Evolutionary conservation across 2,888 invertebrate species (phyloP), one percentile per base, ranked within the genome.

Genomic region (Parochlus steinenii): DNA sequence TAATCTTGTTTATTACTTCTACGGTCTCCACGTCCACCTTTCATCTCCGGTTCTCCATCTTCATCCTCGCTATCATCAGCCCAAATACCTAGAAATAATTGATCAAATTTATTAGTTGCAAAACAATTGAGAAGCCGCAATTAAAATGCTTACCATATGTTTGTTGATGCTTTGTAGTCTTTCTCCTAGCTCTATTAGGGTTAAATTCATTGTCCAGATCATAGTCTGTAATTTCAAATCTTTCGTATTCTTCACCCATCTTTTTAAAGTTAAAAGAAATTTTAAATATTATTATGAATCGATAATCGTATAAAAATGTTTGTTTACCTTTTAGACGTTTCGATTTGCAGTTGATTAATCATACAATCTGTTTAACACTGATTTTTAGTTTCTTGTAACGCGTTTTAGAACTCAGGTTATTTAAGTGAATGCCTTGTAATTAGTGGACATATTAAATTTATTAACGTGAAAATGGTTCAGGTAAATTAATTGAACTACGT

Each of bases 171-270:
- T 89, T 92, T 7, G 80, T 75, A 30, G 74, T 65, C 42, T 70
- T 67, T 49, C 71, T 68, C n/a, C 75, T 63, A 4, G 67, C 66
- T 46, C 83, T 69, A 47, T 78, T 72, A 32, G 79, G 77, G 51
- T 86, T 87, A 52, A 93, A 90, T 59, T 92, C 92, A 60, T 86
- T 85, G 42, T 85, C 80, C 46, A 93, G 63, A 63, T 97, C 97
- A 52, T 82, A 81, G 51, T 95, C 92, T 0, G 90, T 86, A 39
- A 97, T 78, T 63, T 93, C 90, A 58, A 98, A 97, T 36, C 76
- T 73, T 60, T 92, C 92, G 46, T 87, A 76, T 61, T 95, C 93
- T 49, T 82, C 79, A 39, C 81, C 83, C 4, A 75, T 74, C 78
- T 78, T 79, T 42, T n/a, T n/a, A n/a, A n/a, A n/a, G n/a, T n/a